A percentile compares a stretch with the other conserved stretches of the same genome.
These are phyloP conservation scores for Anthopleura xanthogrammica DNA, from an alignment of 92 coral and sea anemone genomes.

Conservation along the genomic window DNA sequence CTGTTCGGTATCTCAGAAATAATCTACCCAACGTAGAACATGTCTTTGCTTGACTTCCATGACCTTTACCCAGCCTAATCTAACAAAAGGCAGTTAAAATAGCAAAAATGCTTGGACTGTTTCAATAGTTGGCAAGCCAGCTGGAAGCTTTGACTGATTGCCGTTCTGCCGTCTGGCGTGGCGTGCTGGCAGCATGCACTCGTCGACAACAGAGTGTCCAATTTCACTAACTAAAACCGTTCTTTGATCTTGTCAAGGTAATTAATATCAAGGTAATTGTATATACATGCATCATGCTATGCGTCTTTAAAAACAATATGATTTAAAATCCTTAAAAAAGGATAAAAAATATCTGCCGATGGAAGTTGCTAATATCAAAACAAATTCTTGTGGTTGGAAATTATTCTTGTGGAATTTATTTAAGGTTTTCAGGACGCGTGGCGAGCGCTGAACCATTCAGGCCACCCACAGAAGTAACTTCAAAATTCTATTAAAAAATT, in stretches of 20 bases:
- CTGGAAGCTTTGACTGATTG: background rate
- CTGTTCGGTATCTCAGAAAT: background rate
- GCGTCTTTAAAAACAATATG: background rate
- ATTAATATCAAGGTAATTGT: background rate
- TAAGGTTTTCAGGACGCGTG: background rate
- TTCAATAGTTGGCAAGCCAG: background rate
- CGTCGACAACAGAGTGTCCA: background rate
- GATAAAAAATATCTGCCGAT: background rate
- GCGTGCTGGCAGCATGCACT: too few species aligned
- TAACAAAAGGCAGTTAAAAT: conserved; percentile 17
- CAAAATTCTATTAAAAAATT: too few species aligned
- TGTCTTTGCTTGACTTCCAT: conserved; percentile 12
- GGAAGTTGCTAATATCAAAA: background rate
- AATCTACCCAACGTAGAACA: background rate
- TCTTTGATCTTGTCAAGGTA: background rate
- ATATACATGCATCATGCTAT: background rate
- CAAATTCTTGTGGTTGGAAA: background rate
- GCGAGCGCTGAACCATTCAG: background rate
- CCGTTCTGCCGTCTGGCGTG: background rate
- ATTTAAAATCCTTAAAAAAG: too few species aligned
- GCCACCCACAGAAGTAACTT: background rate
- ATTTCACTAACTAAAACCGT: background rate
- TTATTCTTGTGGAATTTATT: background rate
- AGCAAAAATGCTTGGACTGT: background rate
- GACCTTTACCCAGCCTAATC: conserved; percentile 4